Evolutionary conservation across 2,113 vertebrate species (phyloP).

Genomic region (Meles meles): DNA sequence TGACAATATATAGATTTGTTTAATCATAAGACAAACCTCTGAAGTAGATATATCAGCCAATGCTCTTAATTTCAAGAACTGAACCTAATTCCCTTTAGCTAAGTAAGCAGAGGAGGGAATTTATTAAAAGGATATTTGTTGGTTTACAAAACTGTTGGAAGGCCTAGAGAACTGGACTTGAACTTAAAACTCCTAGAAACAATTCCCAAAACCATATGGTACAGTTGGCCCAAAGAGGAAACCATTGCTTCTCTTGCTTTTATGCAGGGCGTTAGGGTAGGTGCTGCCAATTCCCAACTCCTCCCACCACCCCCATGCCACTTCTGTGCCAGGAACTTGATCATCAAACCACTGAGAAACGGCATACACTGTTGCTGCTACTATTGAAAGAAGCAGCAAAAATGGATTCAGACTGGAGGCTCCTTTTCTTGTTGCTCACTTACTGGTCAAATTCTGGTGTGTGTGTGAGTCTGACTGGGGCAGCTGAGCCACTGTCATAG

Average conservation of each 20-base stretch:
- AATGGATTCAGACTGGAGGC: not conserved
- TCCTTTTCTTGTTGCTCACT: not conserved
- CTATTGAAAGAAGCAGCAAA: not conserved
- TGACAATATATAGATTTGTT: not conserved
- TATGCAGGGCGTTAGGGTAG: not conserved
- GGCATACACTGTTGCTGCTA: not conserved
- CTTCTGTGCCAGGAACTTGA: not conserved
- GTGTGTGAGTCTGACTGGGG: not conserved
- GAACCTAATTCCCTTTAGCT: not conserved
- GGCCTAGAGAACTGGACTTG: not conserved
- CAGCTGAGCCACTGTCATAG: not conserved
- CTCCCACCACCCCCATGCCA: too few relatives aligned
- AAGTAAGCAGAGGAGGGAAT: not conserved
- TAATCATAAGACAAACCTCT: not conserved
- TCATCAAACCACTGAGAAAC: not conserved
- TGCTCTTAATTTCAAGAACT: not conserved
- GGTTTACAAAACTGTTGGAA: not conserved
- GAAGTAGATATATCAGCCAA: not conserved
- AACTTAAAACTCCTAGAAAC: not conserved
- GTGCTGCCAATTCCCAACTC: not conserved
- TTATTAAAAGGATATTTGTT: not conserved
- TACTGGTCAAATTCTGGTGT: not conserved
- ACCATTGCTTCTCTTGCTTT: not conserved
- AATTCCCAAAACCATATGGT: not conserved
- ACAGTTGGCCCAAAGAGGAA: not conserved